Evolutionary conservation across 2,113 vertebrate species (phyloP), one percentile per base, ranked within the genome.

Genomic region (Plotosus lineatus): DNA sequence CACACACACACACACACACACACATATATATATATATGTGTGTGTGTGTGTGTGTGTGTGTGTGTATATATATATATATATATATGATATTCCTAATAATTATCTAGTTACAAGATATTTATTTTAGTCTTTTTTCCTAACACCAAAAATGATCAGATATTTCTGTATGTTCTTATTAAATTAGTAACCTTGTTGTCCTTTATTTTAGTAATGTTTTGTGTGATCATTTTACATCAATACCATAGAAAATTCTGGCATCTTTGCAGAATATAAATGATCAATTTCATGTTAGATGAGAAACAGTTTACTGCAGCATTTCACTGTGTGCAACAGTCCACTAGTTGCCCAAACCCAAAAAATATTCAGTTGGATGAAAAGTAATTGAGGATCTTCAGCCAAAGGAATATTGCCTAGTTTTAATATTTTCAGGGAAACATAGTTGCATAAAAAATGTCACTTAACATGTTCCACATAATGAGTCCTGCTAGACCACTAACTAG

Each of bases 381-480:
- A 78, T 28, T 68, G 61, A n/a, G 31, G 61, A 55, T 36, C 58
- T 51, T 51, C 53, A 56, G 44, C 53, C 28, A 28, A 42, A 79
- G n/a, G 40, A 61, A 58, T 40, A 53, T 83, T 53, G 84, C 56
- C 55, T 73, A n/a, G n/a, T n/a, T n/a, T n/a, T n/a, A n/a, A 60
- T 50, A 55, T 2, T 48, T 36, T 77, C 71, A 69, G 12, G 55
- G 58, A 69, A 36, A 23, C 46, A 60, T 46, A 60, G 74, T 46
- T 21, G 21, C 42, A 21, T 40, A 48, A 58, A n/a, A 75, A 58
- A 17, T 72, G 36, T 12, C 77, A 75, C 46, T 61, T 78, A 78
- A 48, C 8, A 0, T 78, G 85, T 83, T 87, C 65, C 63, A 28
- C 26, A 77, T 87, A 87, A 89, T 84, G 77, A 86, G 87, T 86